phyloP scores from a whole-genome alignment of 2,113 vertebrate genomes.

The Esox niger region DNA sequence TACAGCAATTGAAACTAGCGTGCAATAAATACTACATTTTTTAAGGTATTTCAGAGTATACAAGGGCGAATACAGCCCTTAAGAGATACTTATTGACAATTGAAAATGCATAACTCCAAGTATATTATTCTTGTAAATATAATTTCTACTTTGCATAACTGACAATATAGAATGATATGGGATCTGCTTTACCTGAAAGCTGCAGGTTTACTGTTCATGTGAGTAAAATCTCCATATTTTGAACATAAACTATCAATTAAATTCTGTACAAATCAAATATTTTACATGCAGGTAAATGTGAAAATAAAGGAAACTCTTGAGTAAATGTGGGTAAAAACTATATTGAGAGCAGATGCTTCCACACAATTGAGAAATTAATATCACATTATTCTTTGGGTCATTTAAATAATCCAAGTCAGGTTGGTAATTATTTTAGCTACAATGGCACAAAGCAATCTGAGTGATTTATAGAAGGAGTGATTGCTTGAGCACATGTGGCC shows the following conservation, averaged over 20 bases:
- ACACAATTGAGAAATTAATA: no score
- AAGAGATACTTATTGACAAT: conserved; percentile 20
- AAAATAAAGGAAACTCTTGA: no score
- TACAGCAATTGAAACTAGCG: background rate
- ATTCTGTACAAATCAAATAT: background rate
- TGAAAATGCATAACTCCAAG: conserved; percentile 15
- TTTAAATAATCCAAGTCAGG: no score
- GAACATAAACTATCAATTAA: conserved; percentile 11
- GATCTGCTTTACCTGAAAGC: conserved; percentile 65
- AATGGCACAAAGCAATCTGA: no score
- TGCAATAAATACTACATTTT: background rate
- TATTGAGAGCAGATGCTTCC: no score
- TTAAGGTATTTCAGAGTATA: background rate
- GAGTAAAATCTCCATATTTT: conserved; percentile 56
- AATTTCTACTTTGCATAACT: conserved; percentile 28
- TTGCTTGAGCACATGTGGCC: no score
- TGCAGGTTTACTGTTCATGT: conserved; percentile 56
- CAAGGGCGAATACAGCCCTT: background rate
- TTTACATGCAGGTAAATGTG: no score
- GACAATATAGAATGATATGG: conserved; percentile 50
- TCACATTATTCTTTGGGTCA: no score
- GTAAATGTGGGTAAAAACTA: no score
- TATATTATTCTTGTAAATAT: background rate
- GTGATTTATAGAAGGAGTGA: no score
- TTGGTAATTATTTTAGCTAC: no score